Conservation (phyloP, 2,888 invertebrate genomes). For the Brachylomia viminalis region DNA sequence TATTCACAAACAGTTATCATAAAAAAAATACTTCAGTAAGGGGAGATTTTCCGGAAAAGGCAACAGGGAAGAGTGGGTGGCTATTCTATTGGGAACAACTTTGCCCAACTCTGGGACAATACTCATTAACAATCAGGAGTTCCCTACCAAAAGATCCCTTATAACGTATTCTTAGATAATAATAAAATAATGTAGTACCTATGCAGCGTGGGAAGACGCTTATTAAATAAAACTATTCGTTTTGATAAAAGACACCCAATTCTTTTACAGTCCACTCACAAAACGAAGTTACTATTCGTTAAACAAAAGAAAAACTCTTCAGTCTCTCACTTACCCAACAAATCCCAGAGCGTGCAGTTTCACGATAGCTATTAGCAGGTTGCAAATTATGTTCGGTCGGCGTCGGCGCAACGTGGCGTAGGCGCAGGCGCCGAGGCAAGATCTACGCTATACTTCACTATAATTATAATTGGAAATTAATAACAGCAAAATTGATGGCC, state of each 20-base stretch:
- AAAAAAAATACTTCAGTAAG: not conserved
- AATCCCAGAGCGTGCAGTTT: conserved; percentile 63
- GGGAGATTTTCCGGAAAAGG: not conserved
- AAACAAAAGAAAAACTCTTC: not conserved
- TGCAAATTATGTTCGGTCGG: conserved; percentile 82
- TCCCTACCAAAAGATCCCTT: not conserved
- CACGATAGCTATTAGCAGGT: conserved; percentile 85
- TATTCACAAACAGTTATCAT: not conserved
- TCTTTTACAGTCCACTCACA: not conserved
- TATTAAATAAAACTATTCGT: not conserved
- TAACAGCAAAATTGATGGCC: conserved; percentile 59
- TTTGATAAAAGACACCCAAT: not conserved
- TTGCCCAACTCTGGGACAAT: not conserved
- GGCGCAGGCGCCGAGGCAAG: conserved; percentile 82
- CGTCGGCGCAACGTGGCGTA: conserved; percentile 74
- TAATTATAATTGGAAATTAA: conserved; percentile 71
- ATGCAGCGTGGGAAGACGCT: not conserved
- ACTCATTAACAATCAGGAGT: not conserved
- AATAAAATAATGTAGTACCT: not conserved
- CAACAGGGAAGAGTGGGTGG: not conserved
- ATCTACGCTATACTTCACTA: conserved; percentile 62
- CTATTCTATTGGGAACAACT: not conserved
- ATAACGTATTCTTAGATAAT: not conserved
- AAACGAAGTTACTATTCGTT: not conserved
- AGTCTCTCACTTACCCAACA: conserved; percentile 25